Evolutionary conservation across 2,797 vertebrate genomes (phyloP), one percentile per base, ranked within the genome.

Genomic region (Nannoperca australis): DNA sequence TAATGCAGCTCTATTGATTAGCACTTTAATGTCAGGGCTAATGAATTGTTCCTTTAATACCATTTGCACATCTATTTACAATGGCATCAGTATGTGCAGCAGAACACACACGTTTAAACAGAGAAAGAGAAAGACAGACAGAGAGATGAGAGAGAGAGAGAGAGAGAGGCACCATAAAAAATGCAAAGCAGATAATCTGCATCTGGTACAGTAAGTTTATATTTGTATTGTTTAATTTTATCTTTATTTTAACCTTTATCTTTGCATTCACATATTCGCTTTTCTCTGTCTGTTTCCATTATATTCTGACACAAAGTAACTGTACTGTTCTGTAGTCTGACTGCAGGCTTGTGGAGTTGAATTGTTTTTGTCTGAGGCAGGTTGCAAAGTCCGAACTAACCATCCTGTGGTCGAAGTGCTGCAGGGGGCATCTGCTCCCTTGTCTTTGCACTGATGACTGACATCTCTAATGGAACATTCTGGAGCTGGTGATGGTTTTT

Each of bases 1-100:
- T 94, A 95, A 95, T 95, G 95, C 93, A 93, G 90, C 90, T 91
- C 88, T 94, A 95, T 95, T 95, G 95, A 96, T 95, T 94, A 93
- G 91, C 88, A 92, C 93, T 94, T 95, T 93, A 93, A 94, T 93
- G 93, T 90, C 90, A 91, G 73, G 86, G 84, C 90, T 95, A 95
- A 95, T 95, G 89, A 95, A 95, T 95, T 90, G 95, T 94, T 94
- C 88, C 92, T 93, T 94, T 95, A 95, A 95, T 94, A 91, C 89
- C 83, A 86, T 94, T 94, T 92, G 91, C 90, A 89, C 93, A 92
- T 94, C 92, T 92, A 88, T 93, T 95, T 92, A 92, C 89, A 73
- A 80, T 32, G 4, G 76, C 89, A 92, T 93, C 76, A 84, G 90
- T 85, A 84, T 91, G 90, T 88, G 76, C 83, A 71, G 76, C 81